Evolutionary conservation across 2,113 vertebrate genomes (phyloP).

Genomic region (Camarhynchus parvulus): DNA sequence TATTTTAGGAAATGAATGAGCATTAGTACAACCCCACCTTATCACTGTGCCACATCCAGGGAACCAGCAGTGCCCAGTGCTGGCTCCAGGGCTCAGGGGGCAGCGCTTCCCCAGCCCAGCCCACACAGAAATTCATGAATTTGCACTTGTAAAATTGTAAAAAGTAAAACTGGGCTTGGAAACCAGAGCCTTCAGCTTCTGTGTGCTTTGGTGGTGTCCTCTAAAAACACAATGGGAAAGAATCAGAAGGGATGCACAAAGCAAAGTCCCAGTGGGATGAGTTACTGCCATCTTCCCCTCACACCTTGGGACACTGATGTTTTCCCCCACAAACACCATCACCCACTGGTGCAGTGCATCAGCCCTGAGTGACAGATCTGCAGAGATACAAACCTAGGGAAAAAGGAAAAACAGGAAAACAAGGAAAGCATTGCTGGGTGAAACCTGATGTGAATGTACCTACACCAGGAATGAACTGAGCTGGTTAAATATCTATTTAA

Average conservation of each 20-base stretch:
- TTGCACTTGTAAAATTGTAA: background rate
- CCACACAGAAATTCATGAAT: background rate
- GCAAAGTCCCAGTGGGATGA: background rate
- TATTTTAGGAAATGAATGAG: background rate
- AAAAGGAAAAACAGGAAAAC: background rate
- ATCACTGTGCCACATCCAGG: background rate
- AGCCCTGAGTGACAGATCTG: background rate
- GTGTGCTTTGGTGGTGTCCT: background rate
- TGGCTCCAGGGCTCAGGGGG: fast-evolving
- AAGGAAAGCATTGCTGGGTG: background rate
- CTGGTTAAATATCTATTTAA: background rate
- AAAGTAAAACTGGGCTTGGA: background rate
- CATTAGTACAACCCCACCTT: background rate
- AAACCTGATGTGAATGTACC: background rate
- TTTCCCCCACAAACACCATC: background rate
- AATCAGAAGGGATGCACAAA: background rate
- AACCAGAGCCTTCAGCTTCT: background rate
- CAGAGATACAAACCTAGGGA: background rate
- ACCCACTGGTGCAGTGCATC: background rate
- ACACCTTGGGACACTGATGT: background rate
- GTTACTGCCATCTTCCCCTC: background rate
- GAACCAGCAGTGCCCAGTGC: background rate
- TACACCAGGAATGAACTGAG: background rate
- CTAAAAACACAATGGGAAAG: background rate
- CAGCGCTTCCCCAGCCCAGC: background rate